These are phyloP conservation scores for Thalassophryne amazonica DNA, from an alignment of 2,797 vertebrate genomes.

Conservation along the genomic window DNA sequence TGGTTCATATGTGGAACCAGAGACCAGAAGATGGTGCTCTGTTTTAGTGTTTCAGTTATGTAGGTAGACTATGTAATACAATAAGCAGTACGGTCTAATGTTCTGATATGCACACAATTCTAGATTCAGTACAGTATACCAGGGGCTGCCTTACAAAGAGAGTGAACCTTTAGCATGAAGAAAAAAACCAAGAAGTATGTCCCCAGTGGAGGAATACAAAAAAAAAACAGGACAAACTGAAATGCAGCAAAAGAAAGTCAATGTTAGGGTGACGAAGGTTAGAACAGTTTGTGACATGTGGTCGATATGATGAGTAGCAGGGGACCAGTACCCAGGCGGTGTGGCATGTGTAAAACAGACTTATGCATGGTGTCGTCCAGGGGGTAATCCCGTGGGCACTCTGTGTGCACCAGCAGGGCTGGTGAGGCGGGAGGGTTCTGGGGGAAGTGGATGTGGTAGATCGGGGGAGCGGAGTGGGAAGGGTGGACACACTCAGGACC, in stretches of 20 bases:
- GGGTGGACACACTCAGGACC: constrained; percentile 77
- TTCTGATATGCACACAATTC: too few relatives aligned
- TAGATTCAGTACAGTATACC: too few relatives aligned
- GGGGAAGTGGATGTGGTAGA: constrained; percentile 65
- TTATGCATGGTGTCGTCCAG: constrained; percentile 82
- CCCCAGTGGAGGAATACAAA: background rate
- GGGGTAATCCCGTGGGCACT: constrained; percentile 75
- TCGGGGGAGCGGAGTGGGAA: constrained; percentile 72
- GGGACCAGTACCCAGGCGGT: constrained; percentile 76
- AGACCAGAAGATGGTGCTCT: too few relatives aligned
- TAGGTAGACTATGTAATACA: too few relatives aligned
- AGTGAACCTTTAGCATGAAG: too few relatives aligned
- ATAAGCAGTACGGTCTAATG: too few relatives aligned
- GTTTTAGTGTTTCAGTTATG: too few relatives aligned
- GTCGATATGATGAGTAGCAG: constrained; percentile 52
- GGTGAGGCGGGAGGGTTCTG: constrained; percentile 79
- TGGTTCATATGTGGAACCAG: too few relatives aligned
- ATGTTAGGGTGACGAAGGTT: background rate
- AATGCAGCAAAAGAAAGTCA: constrained; percentile 1
- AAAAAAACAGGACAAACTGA: background rate
- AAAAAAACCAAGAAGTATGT: background rate
- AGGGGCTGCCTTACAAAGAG: too few relatives aligned
- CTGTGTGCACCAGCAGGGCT: constrained; percentile 79
- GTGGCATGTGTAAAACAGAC: constrained; percentile 80
- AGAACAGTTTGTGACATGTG: too few relatives aligned